A percentile compares a stretch with the other conserved stretches of the same genome.
Evolutionary conservation across 2,888 invertebrate genomes (phyloP).

Genomic region (Protodeltote pygarga): DNA sequence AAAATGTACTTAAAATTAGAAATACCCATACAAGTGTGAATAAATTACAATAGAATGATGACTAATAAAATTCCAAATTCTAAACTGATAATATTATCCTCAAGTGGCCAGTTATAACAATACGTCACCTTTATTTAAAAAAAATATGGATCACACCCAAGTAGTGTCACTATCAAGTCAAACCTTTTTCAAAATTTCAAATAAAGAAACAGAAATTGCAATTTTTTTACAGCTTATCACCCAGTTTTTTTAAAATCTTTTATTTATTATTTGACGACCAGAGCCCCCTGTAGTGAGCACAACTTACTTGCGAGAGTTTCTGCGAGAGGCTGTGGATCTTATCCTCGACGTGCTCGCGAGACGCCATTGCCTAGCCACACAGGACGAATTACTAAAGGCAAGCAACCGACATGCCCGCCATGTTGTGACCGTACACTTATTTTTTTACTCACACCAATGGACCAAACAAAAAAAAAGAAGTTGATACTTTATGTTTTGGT

Average conservation of each 20-base stretch:
- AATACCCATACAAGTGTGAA: background rate
- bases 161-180: background rate
- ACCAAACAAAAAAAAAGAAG: too few relatives aligned
- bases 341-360: slow-evolving; percentile 91
- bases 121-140: slow-evolving; percentile 9
- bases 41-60: slow-evolving; percentile 4
- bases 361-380: slow-evolving; percentile 90
- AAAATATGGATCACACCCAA: background rate
- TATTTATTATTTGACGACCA: slow-evolving; percentile 54
- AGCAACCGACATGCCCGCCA: slow-evolving; percentile 71
- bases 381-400: slow-evolving; percentile 81
- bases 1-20: background rate
- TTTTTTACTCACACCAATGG: too few relatives aligned
- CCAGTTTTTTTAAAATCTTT: background rate
- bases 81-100: slow-evolving; percentile 10
- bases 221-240: background rate
- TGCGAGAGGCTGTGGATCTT: slow-evolving; percentile 91
- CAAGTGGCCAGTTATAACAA: slow-evolving; percentile 2
- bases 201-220: background rate
- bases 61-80: slow-evolving; percentile 17
- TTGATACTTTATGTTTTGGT: too few relatives aligned
- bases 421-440: slow-evolving; percentile 73
- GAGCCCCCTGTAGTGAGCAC: slow-evolving; percentile 59
- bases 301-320: slow-evolving; percentile 91
- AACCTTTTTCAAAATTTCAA: background rate